Base-by-base conservation (phyloP, 2,113 vertebrate species). In the Hiodon alosoides region DNA sequence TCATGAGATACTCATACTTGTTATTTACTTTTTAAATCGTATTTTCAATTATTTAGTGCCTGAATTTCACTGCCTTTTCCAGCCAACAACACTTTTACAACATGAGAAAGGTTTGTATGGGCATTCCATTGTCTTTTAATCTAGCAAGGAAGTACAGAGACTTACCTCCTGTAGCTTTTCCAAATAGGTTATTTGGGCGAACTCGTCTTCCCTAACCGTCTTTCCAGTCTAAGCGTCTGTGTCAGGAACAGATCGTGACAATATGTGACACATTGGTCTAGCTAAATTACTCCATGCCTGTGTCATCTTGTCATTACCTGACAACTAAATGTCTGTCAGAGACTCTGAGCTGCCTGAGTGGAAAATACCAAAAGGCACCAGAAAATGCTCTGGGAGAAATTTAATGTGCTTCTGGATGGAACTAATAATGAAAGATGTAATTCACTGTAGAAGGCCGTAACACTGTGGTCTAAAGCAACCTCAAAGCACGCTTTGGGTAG, bases 171-270 rank as follows among this genome's bases (percentile, higher is more conserved):
- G 89, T 93, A 90, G 91, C 88, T 92, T 92, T 93, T 91, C 88
- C 31, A 31, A 31, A 31, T 31, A 31, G 31, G 31, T 31, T 31
- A 31, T 31, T 31, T 31, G 31, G 31, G 31, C 31, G 31, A 31
- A 31, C 31, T 31, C 31, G 31, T 31, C 31, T 31, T 31, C 31
- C 31, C 31, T 31, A 89, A 89, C 92, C 87, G 90, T 91, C 92
- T 93, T 90, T 90, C 90, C 91, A 91, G 90, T 92, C 90, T 91
- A 92, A 92, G 89, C 87, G 85, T 90, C 89, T 89, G 91, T 92
- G 90, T 94, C 89, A 91, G 91, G 93, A 93, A 93, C 91, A 95
- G 93, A 94, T 92, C 92, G 90, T 93, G 92, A 94, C 95, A 96
- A 92, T 93, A 92, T 94, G 90, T 94, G 94, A 92, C 95, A 94